phyloP scores from a whole-genome alignment of 2,888 invertebrate species.

The Pandemis heparana region DNA sequence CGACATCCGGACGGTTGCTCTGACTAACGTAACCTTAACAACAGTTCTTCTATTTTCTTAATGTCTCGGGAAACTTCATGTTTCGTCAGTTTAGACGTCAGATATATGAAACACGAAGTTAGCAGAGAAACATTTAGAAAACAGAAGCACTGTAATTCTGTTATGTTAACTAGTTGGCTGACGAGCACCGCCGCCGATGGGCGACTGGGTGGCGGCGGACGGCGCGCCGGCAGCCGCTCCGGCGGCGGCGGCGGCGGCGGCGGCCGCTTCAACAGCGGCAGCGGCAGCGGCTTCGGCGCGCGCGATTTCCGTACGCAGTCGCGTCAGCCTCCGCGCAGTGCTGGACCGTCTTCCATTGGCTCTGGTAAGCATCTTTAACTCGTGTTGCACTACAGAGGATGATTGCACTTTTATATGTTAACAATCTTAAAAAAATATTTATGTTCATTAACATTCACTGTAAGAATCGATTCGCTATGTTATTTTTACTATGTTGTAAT shows the following conservation, averaged over 20 bases:
- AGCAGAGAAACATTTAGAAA: no score
- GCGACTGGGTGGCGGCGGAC: conserved; percentile 88
- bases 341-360: conserved; percentile 69
- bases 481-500: background rate
- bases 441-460: background rate
- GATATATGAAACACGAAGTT: no score
- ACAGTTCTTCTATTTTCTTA: no score
- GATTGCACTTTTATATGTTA: no score
- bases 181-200: conserved; percentile 89
- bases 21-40: no score
- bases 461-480: background rate
- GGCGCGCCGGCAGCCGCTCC: conserved; percentile 86
- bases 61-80: no score
- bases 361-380: conserved; percentile 57
- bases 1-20: no score
- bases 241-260: conserved; percentile 86
- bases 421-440: no score
- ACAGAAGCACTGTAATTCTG: background rate
- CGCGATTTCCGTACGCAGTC: conserved; percentile 81
- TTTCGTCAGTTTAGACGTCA: no score
- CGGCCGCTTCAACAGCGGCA: conserved; percentile 63
- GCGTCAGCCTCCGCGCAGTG: conserved; percentile 73
- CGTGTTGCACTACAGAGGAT: background rate
- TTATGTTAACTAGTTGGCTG: conserved; percentile 68
- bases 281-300: conserved; percentile 77